Conservation (phyloP, 35 echinoderm and acorn worm genomes). For the Ptychodera flava region DNA sequence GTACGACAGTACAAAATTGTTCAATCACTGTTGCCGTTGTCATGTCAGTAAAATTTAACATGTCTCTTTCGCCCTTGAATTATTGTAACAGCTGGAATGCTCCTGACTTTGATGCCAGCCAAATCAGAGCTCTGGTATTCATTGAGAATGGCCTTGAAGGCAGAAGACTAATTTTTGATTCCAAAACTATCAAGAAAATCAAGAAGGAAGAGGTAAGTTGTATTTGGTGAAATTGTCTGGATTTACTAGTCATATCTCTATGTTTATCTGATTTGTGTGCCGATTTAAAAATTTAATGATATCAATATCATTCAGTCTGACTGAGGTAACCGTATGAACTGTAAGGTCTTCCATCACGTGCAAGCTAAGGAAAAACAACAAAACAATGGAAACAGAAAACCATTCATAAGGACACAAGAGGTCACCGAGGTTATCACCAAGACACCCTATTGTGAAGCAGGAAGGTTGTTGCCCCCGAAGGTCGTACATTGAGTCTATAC, state of each 20-base stretch:
- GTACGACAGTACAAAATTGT: background rate
- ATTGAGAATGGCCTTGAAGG: slow-evolving; percentile 54
- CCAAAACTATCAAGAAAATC: slow-evolving; percentile 77
- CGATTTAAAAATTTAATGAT: background rate
- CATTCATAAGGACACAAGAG: no score
- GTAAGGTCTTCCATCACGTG: background rate
- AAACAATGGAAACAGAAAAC: background rate
- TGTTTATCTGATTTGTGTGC: background rate
- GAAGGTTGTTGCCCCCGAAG: no score
- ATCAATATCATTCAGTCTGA: background rate
- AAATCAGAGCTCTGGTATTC: slow-evolving; percentile 78
- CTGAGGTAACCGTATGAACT: background rate
- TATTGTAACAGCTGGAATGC: slow-evolving; percentile 55
- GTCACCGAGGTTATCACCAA: no score
- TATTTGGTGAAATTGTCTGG: background rate
- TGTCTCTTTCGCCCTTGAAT: background rate
- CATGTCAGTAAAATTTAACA: background rate
- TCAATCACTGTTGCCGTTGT: background rate
- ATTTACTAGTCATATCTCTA: background rate
- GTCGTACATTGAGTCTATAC: no score
- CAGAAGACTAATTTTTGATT: slow-evolving; percentile 81
- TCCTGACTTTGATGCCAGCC: slow-evolving; percentile 79
- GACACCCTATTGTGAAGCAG: no score
- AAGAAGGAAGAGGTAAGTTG: slow-evolving; percentile 21
- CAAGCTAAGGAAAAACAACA: background rate